Base-by-base conservation (phyloP, 2,888 invertebrate genomes). In the Pollenia angustigena region DNA sequence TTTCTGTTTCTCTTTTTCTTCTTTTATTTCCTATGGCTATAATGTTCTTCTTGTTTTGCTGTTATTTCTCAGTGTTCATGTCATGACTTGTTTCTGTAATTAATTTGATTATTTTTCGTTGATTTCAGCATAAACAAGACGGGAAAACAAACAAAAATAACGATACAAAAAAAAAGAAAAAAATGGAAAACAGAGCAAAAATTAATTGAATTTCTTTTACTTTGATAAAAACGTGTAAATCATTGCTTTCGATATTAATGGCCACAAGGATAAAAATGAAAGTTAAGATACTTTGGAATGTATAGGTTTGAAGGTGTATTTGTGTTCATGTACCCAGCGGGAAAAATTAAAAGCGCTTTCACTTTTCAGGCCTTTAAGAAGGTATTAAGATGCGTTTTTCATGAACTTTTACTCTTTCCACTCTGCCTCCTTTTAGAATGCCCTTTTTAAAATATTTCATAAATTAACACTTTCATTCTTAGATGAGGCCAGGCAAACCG, bases 91-190 rank as follows among this genome's bases (percentile, higher is more conserved):
- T 81, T 81, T 88, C 88, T 90, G 89, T 92, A 92, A 92, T 92
- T 93, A 92, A 92, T 92, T 93, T 92, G 91, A 93, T 92, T 92
- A 92, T 92, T 91, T 92, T 92, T 91, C 91, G 92, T 91, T 92
- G 93, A 92, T 91, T 93, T 91, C 90, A 90, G 90, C 92, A 89
- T 90, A 91, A 92, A 91, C 91, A 90, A 91, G 60, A 18, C n/a
- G 40, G 56, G 4, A 10, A 18, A 58, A 16, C 54, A 6, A 60
- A 44, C 50, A 10, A 1, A 2, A 42, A 8, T 40, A 0, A 32
- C 32, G 40, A 81, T 23, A 11, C 42, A 32, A 64, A 56, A 23
- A 16, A 12, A 62, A 48, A 1, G 42, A 12, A 56, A 58, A 40
- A 64, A 52, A 52, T 32, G 8, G 44, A 52, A 76, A 44, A 60